These are phyloP conservation scores for Encarsia formosa DNA, from an alignment of 2,888 invertebrate genomes.

Conservation along the genomic window DNA sequence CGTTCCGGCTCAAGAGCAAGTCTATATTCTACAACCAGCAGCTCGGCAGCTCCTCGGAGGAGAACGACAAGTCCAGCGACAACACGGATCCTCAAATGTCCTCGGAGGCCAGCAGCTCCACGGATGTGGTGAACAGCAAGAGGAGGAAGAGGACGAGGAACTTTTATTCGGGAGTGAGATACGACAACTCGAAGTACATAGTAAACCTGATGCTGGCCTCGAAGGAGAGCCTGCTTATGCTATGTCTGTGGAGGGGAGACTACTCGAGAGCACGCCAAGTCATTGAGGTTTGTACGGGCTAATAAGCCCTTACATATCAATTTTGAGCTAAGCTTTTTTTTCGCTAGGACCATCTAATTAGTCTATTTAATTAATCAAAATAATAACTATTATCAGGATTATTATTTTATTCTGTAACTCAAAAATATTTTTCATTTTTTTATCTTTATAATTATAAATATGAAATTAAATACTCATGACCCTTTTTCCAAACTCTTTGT, in stretches of 20 bases:
- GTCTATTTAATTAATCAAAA: too few species aligned
- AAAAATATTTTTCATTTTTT: background rate
- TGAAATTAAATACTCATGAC: slow-evolving; percentile 53
- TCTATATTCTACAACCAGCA: slow-evolving; percentile 36
- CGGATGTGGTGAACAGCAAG: slow-evolving; percentile 48
- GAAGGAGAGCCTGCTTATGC: slow-evolving; percentile 69
- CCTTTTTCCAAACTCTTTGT: slow-evolving; percentile 57
- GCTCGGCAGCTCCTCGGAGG: slow-evolving; percentile 34
- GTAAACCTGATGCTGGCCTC: slow-evolving; percentile 70
- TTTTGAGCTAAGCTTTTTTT: too few species aligned
- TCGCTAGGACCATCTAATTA: too few species aligned
- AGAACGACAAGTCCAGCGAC: too few species aligned
- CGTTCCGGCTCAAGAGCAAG: slow-evolving; percentile 28
- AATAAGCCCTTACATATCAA: background rate
- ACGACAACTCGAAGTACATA: slow-evolving; percentile 50
- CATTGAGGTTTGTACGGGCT: slow-evolving; percentile 62
- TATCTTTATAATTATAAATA: background rate
- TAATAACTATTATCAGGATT: too few species aligned
- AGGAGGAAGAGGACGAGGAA: slow-evolving; percentile 47
- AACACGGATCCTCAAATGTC: slow-evolving; percentile 37
- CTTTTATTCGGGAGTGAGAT: background rate
- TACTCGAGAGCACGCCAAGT: slow-evolving; percentile 74
- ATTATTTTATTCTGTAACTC: too few species aligned
- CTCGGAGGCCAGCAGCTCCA: slow-evolving; percentile 44
- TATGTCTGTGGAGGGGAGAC: slow-evolving; percentile 71